phyloP scores from a whole-genome alignment of 2,113 vertebrate genomes.

The Aldabrachelys gigantea region DNA sequence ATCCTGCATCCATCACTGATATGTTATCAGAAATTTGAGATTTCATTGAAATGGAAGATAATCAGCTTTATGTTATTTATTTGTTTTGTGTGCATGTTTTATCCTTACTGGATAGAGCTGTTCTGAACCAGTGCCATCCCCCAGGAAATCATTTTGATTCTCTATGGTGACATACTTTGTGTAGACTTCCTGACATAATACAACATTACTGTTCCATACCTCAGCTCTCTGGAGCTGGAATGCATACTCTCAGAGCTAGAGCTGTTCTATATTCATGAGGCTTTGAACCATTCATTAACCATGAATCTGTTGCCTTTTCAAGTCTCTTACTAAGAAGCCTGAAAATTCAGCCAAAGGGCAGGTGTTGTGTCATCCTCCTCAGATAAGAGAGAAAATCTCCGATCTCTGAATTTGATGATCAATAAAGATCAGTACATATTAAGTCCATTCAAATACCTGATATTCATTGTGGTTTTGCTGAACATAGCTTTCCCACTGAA shows the following conservation, averaged over 20 bases:
- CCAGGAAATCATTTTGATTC: slow-evolving; percentile 54
- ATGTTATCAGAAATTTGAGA: slow-evolving; percentile 18
- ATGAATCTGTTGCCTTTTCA: slow-evolving; percentile 59
- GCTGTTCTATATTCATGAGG: slow-evolving; percentile 62
- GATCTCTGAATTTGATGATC: slow-evolving; percentile 27
- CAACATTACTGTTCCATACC: slow-evolving; percentile 10
- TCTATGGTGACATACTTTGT: slow-evolving; percentile 21
- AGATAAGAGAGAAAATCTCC: slow-evolving; percentile 19
- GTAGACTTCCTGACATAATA: slow-evolving; percentile 46
- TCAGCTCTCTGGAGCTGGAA: slow-evolving; percentile 30
- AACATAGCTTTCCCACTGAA: background rate
- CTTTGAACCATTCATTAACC: slow-evolving; percentile 67
- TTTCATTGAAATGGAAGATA: slow-evolving; percentile 28
- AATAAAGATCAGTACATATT: slow-evolving; percentile 10
- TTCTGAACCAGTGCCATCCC: slow-evolving; percentile 28
- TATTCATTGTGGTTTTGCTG: background rate
- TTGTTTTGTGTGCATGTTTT: slow-evolving; percentile 24
- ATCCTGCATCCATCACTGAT: background rate
- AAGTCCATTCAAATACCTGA: background rate
- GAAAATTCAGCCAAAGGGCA: slow-evolving; percentile 62
- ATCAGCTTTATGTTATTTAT: slow-evolving; percentile 41
- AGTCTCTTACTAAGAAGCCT: slow-evolving; percentile 42
- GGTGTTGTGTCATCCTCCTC: background rate
- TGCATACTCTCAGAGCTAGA: background rate
- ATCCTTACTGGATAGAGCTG: background rate